Evolutionary conservation across 2,888 invertebrate species (phyloP).

Genomic region (Pterostichus madidus): DNA sequence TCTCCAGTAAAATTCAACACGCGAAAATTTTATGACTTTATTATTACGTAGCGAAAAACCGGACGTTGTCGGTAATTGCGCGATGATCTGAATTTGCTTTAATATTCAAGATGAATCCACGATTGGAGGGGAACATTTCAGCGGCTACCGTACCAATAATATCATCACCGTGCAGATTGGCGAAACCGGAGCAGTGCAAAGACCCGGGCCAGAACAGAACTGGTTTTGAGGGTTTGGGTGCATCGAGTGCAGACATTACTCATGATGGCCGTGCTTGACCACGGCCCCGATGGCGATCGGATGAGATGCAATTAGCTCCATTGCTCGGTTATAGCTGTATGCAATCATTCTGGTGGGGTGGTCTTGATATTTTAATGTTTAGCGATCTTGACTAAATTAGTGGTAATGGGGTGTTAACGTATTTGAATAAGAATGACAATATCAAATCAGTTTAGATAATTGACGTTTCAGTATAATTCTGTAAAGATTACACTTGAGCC

Average conservation of each 20-base stretch:
- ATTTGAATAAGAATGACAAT: too few species aligned
- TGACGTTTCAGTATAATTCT: too few species aligned
- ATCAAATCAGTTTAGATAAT: too few species aligned
- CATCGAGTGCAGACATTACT: conserved; percentile 25
- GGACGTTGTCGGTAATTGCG: conserved; percentile 8
- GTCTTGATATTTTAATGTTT: too few species aligned
- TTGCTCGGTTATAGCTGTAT: too few species aligned
- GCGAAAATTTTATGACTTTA: conserved; percentile 63
- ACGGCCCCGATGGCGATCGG: conserved; percentile 5
- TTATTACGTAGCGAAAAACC: conserved; percentile 53
- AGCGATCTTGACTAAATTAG: too few species aligned
- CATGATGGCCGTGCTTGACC: conserved; percentile 22
- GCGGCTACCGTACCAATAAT: conserved; percentile 55
- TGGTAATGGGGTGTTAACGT: too few species aligned
- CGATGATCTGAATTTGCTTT: neutral
- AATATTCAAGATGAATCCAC: conserved; percentile 46
- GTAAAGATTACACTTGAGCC: too few species aligned
- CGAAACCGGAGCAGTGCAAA: conserved; percentile 53
- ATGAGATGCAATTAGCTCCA: conserved; percentile 9
- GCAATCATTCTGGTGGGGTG: too few species aligned
- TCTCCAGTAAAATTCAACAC: conserved; percentile 30
- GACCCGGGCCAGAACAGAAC: conserved; percentile 55
- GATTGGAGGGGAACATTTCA: conserved; percentile 17
- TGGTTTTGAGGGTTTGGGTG: conserved; percentile 47
- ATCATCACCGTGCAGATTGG: conserved; percentile 32